Conservation (phyloP, 2,797 vertebrate genomes). For the Oreochromis grahami region DNA sequence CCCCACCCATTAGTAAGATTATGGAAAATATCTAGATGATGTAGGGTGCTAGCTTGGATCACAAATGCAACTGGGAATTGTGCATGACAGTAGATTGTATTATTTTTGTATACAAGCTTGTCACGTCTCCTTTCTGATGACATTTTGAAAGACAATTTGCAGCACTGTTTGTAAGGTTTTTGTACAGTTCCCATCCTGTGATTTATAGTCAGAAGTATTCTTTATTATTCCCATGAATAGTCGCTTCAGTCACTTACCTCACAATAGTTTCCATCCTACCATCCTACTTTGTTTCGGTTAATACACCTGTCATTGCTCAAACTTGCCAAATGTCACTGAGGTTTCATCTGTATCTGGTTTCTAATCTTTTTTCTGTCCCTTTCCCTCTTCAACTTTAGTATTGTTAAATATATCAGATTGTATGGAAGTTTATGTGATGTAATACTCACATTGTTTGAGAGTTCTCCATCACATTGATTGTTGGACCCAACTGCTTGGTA, state of each 20-base stretch:
- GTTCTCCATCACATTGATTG: not conserved
- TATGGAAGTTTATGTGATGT: not conserved
- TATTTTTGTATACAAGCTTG: not conserved
- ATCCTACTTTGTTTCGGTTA: not conserved
- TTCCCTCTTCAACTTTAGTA: not conserved
- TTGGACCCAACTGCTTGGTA: not conserved
- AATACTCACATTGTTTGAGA: not conserved
- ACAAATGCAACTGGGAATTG: not conserved
- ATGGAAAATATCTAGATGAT: not conserved
- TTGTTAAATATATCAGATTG: not conserved
- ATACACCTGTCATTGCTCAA: not conserved
- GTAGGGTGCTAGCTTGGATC: not conserved
- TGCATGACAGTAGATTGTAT: not conserved
- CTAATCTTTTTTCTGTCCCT: not conserved
- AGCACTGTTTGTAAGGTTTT: not conserved
- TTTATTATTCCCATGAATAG: not conserved
- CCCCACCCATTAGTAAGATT: not conserved
- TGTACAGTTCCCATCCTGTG: not conserved
- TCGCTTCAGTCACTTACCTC: not conserved
- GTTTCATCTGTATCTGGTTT: not conserved
- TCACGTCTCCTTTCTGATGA: not conserved
- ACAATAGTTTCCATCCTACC: not conserved
- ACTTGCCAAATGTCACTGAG: accelerated
- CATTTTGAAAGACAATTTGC: not conserved
- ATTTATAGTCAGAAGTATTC: not conserved